Percentiles rank a stretch among this genome's conserved stretches.
phyloP scores from a whole-genome alignment of 2,113 vertebrate species.

The Coturnix japonica region DNA sequence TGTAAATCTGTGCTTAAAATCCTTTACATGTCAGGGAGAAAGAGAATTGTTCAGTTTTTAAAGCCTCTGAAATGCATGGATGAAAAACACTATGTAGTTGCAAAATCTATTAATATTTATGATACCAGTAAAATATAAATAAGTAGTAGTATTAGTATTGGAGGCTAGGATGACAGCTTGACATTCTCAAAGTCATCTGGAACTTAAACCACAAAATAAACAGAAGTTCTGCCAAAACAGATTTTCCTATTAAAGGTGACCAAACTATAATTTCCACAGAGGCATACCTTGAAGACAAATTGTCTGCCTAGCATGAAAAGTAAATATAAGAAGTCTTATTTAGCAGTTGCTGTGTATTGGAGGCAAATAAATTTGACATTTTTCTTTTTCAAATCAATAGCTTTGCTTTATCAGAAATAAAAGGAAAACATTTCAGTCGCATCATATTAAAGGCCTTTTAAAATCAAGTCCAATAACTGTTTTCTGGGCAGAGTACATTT shows the following conservation, averaged over 20 bases:
- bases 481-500: not conserved
- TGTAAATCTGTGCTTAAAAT: not conserved
- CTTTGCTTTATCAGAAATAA: not conserved
- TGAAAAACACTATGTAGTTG: not conserved
- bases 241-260: not conserved
- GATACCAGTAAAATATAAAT: not conserved
- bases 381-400: not conserved
- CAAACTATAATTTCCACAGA: not conserved
- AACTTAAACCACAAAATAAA: constrained; percentile 17
- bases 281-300: not conserved
- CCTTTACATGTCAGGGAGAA: not conserved
- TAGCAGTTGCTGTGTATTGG: not conserved
- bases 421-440: not conserved
- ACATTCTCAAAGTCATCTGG: not conserved
- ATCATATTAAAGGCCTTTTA: not conserved
- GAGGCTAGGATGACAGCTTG: not conserved
- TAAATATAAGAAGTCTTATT: not conserved
- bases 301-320: not conserved
- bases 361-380: not conserved
- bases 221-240: not conserved
- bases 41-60: not conserved
- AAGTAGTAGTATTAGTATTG: not conserved
- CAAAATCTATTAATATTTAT: constrained; percentile 40
- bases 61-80: not conserved
- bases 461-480: not conserved